phyloP scores from a whole-genome alignment of 1,140 invertebrate species.

The Reticulitermes speratus region DNA sequence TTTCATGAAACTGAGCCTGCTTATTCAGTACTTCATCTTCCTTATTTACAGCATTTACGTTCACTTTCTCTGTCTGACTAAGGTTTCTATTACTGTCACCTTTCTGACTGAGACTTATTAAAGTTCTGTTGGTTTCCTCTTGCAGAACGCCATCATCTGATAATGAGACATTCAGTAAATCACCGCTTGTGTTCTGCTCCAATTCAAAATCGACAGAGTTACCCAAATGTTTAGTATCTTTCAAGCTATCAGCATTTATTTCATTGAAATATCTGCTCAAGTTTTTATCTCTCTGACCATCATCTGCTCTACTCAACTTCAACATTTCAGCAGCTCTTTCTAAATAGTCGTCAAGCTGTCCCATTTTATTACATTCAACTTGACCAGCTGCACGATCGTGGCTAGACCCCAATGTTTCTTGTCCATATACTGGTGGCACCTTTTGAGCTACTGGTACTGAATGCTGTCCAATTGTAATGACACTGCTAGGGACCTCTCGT shows the following conservation, averaged over 20 bases:
- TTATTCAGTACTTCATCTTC: too few species aligned
- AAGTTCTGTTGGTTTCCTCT: background rate
- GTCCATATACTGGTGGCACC: too few species aligned
- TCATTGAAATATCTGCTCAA: too few species aligned
- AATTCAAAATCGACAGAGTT: constrained; percentile 40
- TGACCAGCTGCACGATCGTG: background rate
- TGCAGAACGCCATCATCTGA: constrained; percentile 41
- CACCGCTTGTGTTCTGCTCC: constrained; percentile 46
- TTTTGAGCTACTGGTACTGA: background rate
- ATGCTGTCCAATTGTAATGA: background rate
- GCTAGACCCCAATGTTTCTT: background rate
- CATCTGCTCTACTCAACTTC: background rate
- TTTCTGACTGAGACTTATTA: too few species aligned
- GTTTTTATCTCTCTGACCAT: too few species aligned
- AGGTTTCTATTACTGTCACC: too few species aligned
- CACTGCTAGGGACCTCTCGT: background rate
- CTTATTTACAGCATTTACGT: too few species aligned
- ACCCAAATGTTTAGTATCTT: background rate
- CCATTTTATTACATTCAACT: background rate
- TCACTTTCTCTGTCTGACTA: too few species aligned
- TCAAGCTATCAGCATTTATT: background rate
- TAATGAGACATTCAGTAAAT: constrained; percentile 43
- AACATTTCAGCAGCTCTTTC: constrained; percentile 1
- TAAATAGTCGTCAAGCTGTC: constrained; percentile 4
- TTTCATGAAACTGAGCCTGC: too few species aligned